A percentile compares a stretch with the other conserved stretches of the same genome.
These are phyloP conservation scores for Lonchura striata DNA, from an alignment of 2,113 vertebrate species.

Conservation along the genomic window DNA sequence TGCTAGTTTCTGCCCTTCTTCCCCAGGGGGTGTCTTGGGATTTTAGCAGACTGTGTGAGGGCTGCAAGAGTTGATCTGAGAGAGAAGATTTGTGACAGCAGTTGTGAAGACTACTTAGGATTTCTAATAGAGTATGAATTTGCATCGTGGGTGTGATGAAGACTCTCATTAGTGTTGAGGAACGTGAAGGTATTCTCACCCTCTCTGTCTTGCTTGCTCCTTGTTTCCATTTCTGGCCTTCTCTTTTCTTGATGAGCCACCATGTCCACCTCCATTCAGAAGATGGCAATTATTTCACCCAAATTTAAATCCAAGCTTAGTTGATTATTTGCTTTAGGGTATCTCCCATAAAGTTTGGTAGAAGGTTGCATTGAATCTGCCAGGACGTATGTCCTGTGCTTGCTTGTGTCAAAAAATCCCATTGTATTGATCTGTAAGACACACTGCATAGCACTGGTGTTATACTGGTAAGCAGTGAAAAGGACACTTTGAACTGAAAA, in stretches of 20 bases:
- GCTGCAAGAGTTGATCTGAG: background rate
- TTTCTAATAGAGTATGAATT: background rate
- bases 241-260: background rate
- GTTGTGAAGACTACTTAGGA: background rate
- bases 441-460: background rate
- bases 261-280: fast-evolving
- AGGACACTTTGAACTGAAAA: background rate
- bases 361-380: background rate
- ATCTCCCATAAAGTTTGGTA: background rate
- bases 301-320: background rate
- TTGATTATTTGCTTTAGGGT: background rate
- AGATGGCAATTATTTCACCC: background rate
- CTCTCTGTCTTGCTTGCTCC: fast-evolving
- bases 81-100: background rate
- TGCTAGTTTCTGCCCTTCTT: background rate
- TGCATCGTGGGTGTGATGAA: fast-evolving
- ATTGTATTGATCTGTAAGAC: background rate
- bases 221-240: background rate
- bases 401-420: background rate
- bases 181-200: background rate
- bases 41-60: fast-evolving
- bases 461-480: background rate
- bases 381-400: background rate
- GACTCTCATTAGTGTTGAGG: background rate
- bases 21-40: fast-evolving